Evolutionary conservation across 2,888 invertebrate species (phyloP).

Genomic region (Stictocephala bisonia): DNA sequence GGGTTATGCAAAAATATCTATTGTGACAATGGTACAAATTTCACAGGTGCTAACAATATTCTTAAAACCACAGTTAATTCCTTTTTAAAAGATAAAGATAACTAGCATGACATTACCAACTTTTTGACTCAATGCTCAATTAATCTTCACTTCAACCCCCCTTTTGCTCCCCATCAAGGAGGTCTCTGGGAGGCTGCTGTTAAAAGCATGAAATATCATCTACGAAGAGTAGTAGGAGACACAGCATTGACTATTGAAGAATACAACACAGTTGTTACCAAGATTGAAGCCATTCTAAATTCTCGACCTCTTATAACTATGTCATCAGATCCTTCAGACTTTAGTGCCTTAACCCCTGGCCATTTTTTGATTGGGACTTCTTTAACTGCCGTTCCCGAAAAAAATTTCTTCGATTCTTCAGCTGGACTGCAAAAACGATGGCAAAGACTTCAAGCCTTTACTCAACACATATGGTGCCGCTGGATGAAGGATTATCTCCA

Average conservation of each 20-base stretch:
- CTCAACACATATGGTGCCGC: constrained; percentile 49
- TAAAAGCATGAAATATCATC: constrained; percentile 61
- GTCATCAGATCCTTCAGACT: constrained; percentile 28
- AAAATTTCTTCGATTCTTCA: not conserved
- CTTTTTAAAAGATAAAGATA: not conserved
- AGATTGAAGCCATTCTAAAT: constrained; percentile 34
- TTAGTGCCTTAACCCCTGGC: constrained; percentile 44
- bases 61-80: constrained; percentile 38
- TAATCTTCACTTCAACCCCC: constrained; percentile 62
- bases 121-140: too few species aligned
- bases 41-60: constrained; percentile 58
- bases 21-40: constrained; percentile 61
- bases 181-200: constrained; percentile 62
- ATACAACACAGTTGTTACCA: constrained; percentile 54
- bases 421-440: constrained; percentile 33
- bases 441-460: constrained; percentile 40
- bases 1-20: constrained; percentile 56
- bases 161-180: constrained; percentile 61
- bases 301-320: constrained; percentile 18
- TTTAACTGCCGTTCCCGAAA: constrained; percentile 35
- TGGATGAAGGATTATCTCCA: constrained; percentile 39
- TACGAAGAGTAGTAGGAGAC: constrained; percentile 58
- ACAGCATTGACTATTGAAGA: constrained; percentile 60
- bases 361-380: constrained; percentile 50
- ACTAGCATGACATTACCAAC: constrained; percentile 1